phyloP scores from a whole-genome alignment of 2,888 invertebrate genomes.

The Harpagoxenus sublaevis region DNA sequence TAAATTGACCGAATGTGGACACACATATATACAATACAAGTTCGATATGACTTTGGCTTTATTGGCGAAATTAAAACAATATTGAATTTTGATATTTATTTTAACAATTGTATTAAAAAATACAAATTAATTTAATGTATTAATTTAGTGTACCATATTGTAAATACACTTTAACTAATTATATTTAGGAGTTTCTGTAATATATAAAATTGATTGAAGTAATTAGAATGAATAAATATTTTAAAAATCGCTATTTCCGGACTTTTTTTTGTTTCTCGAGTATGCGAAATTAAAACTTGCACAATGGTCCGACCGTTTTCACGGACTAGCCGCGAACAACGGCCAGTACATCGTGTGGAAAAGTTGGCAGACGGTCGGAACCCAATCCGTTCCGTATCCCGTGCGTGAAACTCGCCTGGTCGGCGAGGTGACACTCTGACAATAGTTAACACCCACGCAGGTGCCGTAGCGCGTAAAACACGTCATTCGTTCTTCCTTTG shows the following conservation, averaged over 20 bases:
- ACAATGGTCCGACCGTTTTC: conserved; percentile 10
- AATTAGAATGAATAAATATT: neutral
- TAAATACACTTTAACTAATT: neutral
- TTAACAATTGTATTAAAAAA: neutral
- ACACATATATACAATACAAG: neutral
- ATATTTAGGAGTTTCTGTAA: neutral
- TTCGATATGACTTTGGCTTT: neutral
- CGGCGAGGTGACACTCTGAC: conserved; percentile 77
- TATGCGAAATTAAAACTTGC: conserved; percentile 5
- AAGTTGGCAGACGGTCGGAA: conserved; percentile 72
- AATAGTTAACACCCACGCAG: conserved; percentile 78
- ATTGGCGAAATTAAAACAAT: neutral
- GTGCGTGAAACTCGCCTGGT: conserved; percentile 80
- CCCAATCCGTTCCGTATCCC: conserved; percentile 78
- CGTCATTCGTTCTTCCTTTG: conserved; percentile 59
- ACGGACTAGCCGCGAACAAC: conserved; percentile 20
- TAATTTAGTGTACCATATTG: neutral
- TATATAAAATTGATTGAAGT: neutral
- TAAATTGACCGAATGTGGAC: neutral
- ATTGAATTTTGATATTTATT: neutral
- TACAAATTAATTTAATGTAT: neutral
- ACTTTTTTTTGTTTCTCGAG: neutral
- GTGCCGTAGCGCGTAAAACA: conserved; percentile 66
- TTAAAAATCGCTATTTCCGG: neutral
- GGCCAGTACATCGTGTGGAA: conserved; percentile 44